These are phyloP conservation scores for Ommatoiulus sabulosus DNA, from an alignment of 2,888 invertebrate species.

Conservation along the genomic window DNA sequence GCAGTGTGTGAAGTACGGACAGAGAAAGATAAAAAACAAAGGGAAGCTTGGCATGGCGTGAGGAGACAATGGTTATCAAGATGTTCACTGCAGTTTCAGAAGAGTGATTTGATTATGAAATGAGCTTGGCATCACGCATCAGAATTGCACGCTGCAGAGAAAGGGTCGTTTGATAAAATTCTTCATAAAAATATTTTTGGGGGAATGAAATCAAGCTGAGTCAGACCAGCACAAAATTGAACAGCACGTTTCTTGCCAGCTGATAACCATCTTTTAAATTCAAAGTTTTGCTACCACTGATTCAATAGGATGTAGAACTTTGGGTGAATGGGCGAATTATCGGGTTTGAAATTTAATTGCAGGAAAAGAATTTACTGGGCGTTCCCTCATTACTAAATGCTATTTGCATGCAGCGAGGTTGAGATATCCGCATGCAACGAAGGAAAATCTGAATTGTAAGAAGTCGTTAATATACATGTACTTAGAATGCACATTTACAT, in stretches of 20 bases:
- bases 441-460: neutral
- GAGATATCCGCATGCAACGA: neutral
- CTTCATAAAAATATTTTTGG: neutral
- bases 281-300: neutral
- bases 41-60: neutral
- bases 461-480: too few species aligned
- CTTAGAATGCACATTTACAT: too few species aligned
- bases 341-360: neutral
- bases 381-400: neutral
- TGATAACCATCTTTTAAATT: neutral
- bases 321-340: neutral
- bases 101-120: neutral
- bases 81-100: neutral
- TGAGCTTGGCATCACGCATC: neutral
- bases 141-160: neutral
- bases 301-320: neutral
- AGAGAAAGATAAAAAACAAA: neutral
- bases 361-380: neutral
- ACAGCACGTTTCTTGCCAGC: neutral
- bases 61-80: neutral
- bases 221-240: neutral
- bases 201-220: neutral
- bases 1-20: neutral
- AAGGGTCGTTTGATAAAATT: neutral
- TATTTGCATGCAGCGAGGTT: neutral